Base-by-base conservation (phyloP, 2,113 vertebrate species). In the Triplophysa siluroides region DNA sequence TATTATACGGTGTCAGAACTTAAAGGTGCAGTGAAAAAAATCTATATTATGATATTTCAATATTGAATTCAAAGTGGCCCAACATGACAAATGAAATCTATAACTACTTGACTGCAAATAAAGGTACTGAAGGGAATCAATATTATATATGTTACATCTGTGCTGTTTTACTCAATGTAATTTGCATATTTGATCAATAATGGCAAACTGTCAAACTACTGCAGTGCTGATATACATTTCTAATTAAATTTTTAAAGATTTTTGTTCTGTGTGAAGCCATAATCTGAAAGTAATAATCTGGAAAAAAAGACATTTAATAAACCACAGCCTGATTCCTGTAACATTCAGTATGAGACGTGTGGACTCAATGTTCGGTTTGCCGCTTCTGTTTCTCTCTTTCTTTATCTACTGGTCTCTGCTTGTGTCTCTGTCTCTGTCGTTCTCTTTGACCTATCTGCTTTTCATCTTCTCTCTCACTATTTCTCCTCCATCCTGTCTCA, bases 321-420 rank as follows among this genome's bases (percentile, higher is more conserved):
- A 9, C 19, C 52, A 54, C 52, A 54, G 18, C 16, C 52, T 1
- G 50, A n/a, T n/a, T n/a, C 54, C 13, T 16, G 50, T 52, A 52
- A 52, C 14, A 52, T 52, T 52, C 50, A 52, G 13, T 52, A 16
- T 52, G 50, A 45, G 43, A 45, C 10, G 2, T 45, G 33, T 38
- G 33, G 33, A 38, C 43, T 45, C 9, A 11, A 45, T 45, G 43
- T 45, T 12, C 33, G 8, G 33, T 38, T 38, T 38, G 33, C 0
- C 1, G 33, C 33, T 12, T 43, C 11, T 45, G 21, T 69, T 14
- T 69, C 14, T 7, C 14, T 58, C 52, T 73, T 7, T 73, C 21
- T 72, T 58, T 73, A 73, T 73, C 70, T 73, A 21, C 19, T 63
- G 72, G 9, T 63, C 45, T 75, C 38, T 52, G 13, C 23, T 23